Evolutionary conservation across 2,888 invertebrate species (phyloP).

Genomic region (Hydropsyche betteni): DNA sequence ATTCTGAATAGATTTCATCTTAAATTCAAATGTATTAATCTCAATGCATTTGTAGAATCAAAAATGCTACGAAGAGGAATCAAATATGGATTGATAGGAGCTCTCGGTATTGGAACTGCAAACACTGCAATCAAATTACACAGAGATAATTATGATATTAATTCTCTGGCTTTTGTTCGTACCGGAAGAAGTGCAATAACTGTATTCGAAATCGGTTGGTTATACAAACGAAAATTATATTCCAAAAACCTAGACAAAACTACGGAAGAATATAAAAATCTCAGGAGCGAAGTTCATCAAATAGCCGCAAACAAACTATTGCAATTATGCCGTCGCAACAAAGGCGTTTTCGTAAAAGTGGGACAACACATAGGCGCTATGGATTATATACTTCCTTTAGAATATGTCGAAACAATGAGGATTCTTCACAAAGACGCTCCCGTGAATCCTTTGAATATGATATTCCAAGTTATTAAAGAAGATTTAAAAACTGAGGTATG

Average conservation of each 20-base stretch:
- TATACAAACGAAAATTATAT: constrained; percentile 80
- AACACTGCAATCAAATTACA: constrained; percentile 35
- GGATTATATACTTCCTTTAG: constrained; percentile 91
- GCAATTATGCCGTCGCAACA: constrained; percentile 88
- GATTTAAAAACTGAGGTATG: constrained; percentile 86
- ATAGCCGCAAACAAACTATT: constrained; percentile 87
- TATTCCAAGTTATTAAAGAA: constrained; percentile 86
- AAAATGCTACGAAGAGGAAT: constrained; percentile 46
- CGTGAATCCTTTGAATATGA: constrained; percentile 81
- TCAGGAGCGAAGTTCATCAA: constrained; percentile 82
- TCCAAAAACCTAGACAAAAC: constrained; percentile 70
- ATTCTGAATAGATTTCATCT: no score
- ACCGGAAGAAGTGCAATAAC: constrained; percentile 85
- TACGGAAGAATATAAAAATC: constrained; percentile 72
- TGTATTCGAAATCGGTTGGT: constrained; percentile 80
- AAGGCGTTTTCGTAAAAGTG: constrained; percentile 95
- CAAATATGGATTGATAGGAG: constrained; percentile 42
- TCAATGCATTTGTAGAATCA: neutral
- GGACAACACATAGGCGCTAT: constrained; percentile 97
- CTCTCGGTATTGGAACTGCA: constrained; percentile 35
- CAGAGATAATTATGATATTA: constrained; percentile 71
- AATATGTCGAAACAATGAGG: constrained; percentile 92
- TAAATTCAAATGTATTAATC: no score
- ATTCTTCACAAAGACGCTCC: constrained; percentile 94
- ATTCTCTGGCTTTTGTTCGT: constrained; percentile 86